Evolutionary conservation across 2,888 invertebrate genomes (phyloP).

Genomic region (Bellardia bayeri): DNA sequence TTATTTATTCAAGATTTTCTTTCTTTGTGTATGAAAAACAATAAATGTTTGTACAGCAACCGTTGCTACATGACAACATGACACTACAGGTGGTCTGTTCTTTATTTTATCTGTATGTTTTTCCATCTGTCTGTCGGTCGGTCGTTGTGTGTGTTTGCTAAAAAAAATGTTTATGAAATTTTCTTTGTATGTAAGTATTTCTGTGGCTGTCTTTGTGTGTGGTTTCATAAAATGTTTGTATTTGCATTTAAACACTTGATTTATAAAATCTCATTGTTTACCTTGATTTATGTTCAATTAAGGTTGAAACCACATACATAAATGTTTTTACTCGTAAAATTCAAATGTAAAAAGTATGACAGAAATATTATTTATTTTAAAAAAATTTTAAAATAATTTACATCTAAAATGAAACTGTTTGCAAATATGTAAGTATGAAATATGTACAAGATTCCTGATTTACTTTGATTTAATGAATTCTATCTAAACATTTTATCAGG

Average conservation of each 20-base stretch:
- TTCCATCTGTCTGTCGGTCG: not conserved
- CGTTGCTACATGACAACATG: constrained; percentile 3
- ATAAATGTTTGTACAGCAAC: constrained; percentile 34
- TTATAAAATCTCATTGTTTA: constrained; percentile 57
- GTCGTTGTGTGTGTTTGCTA: not conserved
- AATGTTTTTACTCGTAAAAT: not conserved
- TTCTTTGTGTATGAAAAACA: not conserved
- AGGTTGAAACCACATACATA: constrained; percentile 45
- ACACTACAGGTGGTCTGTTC: constrained; percentile 50
- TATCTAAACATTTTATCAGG: constrained; percentile 3
- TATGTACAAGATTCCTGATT: not conserved
- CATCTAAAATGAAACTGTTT: not conserved
- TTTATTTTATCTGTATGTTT: constrained; percentile 15
- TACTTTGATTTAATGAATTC: not conserved
- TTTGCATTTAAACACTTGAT: constrained; percentile 33
- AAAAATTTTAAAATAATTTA: not conserved
- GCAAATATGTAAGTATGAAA: not conserved
- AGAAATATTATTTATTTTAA: not conserved
- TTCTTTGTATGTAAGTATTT: constrained; percentile 8
- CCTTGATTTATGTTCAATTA: constrained; percentile 56
- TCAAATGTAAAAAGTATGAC: constrained; percentile 4
- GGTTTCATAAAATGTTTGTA: constrained; percentile 20
- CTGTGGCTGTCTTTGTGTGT: not conserved
- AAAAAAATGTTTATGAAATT: not conserved
- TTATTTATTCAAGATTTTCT: constrained; percentile 32